These are phyloP conservation scores for Clarias magur DNA, from an alignment of 2,113 vertebrate genomes.

Conservation along the genomic window DNA sequence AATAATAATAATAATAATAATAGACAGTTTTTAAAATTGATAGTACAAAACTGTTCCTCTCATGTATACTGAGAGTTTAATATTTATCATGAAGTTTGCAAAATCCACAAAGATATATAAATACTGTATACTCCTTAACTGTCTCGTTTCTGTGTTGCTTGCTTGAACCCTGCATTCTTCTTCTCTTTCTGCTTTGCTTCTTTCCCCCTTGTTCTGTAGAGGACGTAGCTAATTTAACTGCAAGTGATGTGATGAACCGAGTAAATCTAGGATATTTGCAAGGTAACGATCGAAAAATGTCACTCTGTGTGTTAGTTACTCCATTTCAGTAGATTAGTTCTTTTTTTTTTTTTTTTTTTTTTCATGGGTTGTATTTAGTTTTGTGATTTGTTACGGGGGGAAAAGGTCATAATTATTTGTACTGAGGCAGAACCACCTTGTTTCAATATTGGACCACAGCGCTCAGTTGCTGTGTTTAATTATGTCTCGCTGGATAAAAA, in stretches of 20 bases:
- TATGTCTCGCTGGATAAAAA: background rate
- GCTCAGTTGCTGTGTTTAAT: background rate
- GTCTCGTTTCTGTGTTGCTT: conserved; percentile 60
- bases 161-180: conserved; percentile 63
- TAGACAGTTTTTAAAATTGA: background rate
- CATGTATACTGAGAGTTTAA: background rate
- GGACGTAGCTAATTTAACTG: conserved; percentile 99
- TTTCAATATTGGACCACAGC: conserved; percentile 25
- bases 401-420: background rate
- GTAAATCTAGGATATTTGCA: conserved; percentile 99
- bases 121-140: background rate
- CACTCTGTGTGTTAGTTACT: conserved; percentile 54
- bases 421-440: conserved; percentile 26
- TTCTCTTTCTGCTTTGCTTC: conserved; percentile 76
- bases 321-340: conserved; percentile 22
- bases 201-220: conserved; percentile 84
- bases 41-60: background rate
- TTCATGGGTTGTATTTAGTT: background rate
- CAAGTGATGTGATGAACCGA: conserved; percentile 99
- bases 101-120: background rate
- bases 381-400: background rate
- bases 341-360: background rate
- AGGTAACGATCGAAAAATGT: conserved; percentile 82
- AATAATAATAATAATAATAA: background rate
- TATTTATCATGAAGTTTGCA: background rate